Conservation (phyloP, 64 coral and sea anemone genomes). For the Porites lutea region DNA sequence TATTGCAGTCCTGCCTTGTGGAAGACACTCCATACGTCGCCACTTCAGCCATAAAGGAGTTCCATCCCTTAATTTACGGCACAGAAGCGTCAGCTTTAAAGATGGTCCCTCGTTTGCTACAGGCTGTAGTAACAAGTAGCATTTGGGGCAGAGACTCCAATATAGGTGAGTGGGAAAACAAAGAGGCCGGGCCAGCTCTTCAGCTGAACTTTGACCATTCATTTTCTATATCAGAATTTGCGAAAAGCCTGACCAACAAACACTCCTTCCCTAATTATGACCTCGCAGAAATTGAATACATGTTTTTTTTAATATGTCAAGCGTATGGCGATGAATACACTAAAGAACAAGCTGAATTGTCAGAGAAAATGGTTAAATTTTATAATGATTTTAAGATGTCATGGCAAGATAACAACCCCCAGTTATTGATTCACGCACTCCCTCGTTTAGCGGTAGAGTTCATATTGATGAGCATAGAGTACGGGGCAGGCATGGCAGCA, state of each 20-base stretch:
- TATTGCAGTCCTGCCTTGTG: constrained; percentile 52
- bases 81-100: neutral
- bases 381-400: neutral
- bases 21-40: constrained; percentile 55
- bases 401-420: neutral
- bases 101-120: neutral
- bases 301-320: neutral
- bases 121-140: no score
- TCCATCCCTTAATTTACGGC: constrained; percentile 65
- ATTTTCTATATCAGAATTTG: neutral
- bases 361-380: neutral
- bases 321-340: neutral
- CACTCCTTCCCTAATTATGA: neutral
- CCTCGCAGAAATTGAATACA: neutral
- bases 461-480: neutral
- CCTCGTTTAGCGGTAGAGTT: neutral
- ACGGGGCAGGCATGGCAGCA: no score
- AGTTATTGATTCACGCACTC: neutral
- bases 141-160: no score
- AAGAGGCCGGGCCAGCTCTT: neutral
- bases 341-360: neutral
- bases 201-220: neutral
- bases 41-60: constrained; percentile 59
- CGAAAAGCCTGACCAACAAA: neutral
- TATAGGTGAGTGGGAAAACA: neutral